Evolutionary conservation across 2,888 invertebrate genomes (phyloP).

Genomic region (Chymomyza caudatula): DNA sequence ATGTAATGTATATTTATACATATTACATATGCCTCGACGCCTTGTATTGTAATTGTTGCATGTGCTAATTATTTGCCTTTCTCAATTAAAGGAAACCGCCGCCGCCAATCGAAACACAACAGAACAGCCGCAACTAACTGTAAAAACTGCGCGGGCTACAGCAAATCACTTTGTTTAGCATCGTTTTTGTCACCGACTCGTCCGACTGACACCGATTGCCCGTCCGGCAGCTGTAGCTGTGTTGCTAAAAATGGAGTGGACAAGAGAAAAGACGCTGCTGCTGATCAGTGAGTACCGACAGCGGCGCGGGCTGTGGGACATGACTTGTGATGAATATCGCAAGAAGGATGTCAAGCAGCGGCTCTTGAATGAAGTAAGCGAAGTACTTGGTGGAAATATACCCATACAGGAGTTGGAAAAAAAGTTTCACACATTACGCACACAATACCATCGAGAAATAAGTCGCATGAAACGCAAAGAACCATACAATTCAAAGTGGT

Average conservation of each 20-base stretch:
- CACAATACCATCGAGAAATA: constrained; percentile 82
- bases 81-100: constrained; percentile 52
- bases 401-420: constrained; percentile 80
- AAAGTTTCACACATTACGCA: constrained; percentile 82
- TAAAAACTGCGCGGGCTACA: constrained; percentile 19
- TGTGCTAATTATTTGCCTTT: constrained; percentile 5
- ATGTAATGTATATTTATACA: neutral
- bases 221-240: constrained; percentile 39
- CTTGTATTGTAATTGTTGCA: neutral
- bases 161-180: neutral
- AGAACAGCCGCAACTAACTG: constrained; percentile 43
- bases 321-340: constrained; percentile 78
- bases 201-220: constrained; percentile 53
- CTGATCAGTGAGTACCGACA: constrained; percentile 76
- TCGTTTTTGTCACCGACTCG: constrained; percentile 51
- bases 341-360: constrained; percentile 77
- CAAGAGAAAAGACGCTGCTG: constrained; percentile 76
- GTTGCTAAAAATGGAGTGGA: constrained; percentile 77
- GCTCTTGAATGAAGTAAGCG: constrained; percentile 73
- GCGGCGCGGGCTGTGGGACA: constrained; percentile 77
- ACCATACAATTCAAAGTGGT: constrained; percentile 80
- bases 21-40: neutral
- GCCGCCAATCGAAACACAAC: constrained; percentile 29
- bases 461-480: constrained; percentile 80
- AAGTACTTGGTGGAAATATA: constrained; percentile 73